Base-by-base conservation (phyloP, 2,888 invertebrate species). In the Xanthia icteritia region DNA sequence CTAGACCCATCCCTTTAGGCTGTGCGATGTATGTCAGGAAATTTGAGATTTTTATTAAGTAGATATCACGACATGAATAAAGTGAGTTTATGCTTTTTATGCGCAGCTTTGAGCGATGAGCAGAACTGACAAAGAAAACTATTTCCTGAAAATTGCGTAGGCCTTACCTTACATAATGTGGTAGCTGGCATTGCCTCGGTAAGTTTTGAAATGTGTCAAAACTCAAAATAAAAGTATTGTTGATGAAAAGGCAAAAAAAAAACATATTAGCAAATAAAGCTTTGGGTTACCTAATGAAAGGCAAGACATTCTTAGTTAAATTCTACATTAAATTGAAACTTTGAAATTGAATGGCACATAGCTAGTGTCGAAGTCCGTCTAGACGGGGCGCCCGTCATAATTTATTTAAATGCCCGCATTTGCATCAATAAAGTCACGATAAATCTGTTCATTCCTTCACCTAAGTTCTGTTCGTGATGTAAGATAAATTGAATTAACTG, bases 321-420 rank as follows among this genome's bases (percentile, higher is more conserved):
- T 72, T 68, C 63, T 36, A 58, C 51, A 58, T 54, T 13, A 48
- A 61, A 79, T 72, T 80, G 54, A 64, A 66, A 81, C 79, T 79
- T 61, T 36, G 31, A 56, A 76, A 77, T 81, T 48, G 77, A 82
- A 84, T 74, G 68, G 69, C 51, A 51, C 68, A 65, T 72, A 85
- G 64, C 27, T 77, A 45, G 71, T 69, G 68, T 72, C 82, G 68
- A 76, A 82, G 68, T 64, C 76, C 27, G 82, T 82, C 82, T 85
- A 82, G 85, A 82, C 82, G 56, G 36, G 85, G 82, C 85, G 82
- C 85, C 82, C 82, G 85, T 84, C 81, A 82, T 82, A 82, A 84
- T 82, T 76, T 82, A 85, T 85, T 82, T 76, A 85, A 85, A 82
- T 85, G 77, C 70, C 71, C 68, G 74, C 75, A 82, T 82, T 85